Conservation (phyloP, 2,888 invertebrate species). For the Nomada flava region DNA sequence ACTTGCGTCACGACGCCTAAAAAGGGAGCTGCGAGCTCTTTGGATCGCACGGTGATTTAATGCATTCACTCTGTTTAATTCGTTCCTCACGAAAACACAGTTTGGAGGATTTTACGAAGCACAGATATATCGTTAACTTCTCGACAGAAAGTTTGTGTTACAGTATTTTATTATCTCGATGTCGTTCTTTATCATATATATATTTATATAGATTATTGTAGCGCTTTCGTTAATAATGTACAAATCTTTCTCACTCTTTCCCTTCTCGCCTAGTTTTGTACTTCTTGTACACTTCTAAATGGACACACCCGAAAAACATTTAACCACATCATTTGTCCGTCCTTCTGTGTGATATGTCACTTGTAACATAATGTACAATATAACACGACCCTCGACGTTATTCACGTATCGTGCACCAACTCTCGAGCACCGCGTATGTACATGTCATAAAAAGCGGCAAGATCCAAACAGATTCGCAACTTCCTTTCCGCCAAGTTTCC, state of each 20-base stretch:
- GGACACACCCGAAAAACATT: too few relatives aligned
- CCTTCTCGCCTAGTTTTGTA: not conserved
- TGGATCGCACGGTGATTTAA: constrained; percentile 14
- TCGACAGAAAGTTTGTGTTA: not conserved
- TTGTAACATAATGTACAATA: too few relatives aligned
- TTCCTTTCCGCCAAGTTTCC: constrained; percentile 2
- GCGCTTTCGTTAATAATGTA: not conserved
- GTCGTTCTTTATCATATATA: not conserved
- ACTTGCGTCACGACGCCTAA: constrained; percentile 40
- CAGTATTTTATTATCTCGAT: not conserved
- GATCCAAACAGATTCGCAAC: constrained; percentile 30
- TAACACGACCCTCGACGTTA: not conserved
- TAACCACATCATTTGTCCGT: too few relatives aligned
- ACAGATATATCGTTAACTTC: not conserved
- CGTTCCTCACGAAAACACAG: not conserved
- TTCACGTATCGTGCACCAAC: not conserved
- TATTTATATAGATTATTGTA: not conserved
- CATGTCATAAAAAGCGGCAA: not conserved
- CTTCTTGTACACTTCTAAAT: not conserved
- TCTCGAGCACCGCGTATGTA: not conserved
- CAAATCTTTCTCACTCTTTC: too few relatives aligned
- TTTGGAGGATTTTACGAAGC: not conserved
- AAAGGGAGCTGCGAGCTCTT: constrained; percentile 23
- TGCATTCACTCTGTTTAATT: not conserved
- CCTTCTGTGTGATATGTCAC: not conserved